Evolutionary conservation across 1,140 invertebrate genomes (phyloP).

Genomic region (Diuraphis noxia): DNA sequence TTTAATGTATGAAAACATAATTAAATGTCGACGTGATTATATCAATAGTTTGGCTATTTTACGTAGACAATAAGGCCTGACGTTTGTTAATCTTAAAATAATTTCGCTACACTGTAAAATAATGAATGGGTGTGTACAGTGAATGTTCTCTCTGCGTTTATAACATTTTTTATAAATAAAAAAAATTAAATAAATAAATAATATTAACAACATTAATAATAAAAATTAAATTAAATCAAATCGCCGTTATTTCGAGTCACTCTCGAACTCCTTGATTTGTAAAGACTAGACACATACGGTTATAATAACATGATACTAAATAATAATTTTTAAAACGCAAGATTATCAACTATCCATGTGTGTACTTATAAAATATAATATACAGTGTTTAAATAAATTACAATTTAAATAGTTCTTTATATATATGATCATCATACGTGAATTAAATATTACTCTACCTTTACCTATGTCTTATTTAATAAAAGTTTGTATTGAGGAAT

Average conservation of each 20-base stretch:
- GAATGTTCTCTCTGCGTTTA: neutral
- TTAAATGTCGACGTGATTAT: neutral
- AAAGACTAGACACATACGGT: neutral
- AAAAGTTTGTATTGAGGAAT: neutral
- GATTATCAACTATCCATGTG: neutral
- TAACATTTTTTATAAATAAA: neutral
- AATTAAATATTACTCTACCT: neutral
- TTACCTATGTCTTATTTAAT: neutral
- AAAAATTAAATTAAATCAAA: neutral
- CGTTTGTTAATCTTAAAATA: neutral
- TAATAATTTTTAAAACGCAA: neutral
- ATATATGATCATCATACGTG: neutral
- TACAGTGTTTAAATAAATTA: neutral
- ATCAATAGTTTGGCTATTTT: neutral
- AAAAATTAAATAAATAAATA: constrained; percentile 1
- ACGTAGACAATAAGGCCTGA: neutral
- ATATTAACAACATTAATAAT: neutral
- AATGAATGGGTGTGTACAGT: neutral
- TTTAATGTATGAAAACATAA: neutral
- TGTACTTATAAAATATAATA: neutral
- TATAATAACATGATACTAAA: neutral
- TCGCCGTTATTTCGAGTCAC: neutral
- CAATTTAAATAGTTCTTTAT: neutral
- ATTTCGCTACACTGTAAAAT: neutral
- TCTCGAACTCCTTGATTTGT: neutral